These are phyloP conservation scores for Tragelaphus imberbis DNA, from an alignment of 2,113 vertebrate genomes.

Conservation along the genomic window DNA sequence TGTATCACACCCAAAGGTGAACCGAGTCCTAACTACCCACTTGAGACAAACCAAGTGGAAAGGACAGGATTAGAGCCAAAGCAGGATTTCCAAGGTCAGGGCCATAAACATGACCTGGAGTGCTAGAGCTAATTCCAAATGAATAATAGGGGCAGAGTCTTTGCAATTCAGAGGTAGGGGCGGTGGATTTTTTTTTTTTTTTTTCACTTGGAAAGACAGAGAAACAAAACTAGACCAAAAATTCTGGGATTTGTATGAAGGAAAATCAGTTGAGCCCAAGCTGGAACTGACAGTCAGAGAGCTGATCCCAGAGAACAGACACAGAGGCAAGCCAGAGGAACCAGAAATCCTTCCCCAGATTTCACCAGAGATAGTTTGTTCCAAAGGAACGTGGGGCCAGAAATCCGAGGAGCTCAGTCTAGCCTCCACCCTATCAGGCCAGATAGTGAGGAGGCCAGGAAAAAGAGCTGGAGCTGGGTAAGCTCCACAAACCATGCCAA, in stretches of 20 bases:
- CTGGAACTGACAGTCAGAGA: not conserved
- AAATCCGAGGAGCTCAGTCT: constrained; percentile 20
- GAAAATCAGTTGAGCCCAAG: not conserved
- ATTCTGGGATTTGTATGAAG: not conserved
- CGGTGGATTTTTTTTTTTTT: not conserved
- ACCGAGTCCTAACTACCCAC: not conserved
- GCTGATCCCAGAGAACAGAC: not conserved
- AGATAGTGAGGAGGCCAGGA: constrained; percentile 53
- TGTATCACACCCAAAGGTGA: not conserved
- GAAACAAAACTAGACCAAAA: not conserved
- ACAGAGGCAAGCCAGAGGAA: not conserved
- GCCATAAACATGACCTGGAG: not conserved
- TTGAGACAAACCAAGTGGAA: not conserved
- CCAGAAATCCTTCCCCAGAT: constrained; percentile 18
- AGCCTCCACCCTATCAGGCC: not conserved
- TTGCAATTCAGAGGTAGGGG: not conserved
- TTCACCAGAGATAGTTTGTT: constrained; percentile 16
- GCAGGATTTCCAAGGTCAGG: not conserved
- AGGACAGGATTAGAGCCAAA: not conserved
- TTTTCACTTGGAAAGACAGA: not conserved
- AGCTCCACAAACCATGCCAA: not conserved
- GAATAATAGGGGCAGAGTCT: not conserved
- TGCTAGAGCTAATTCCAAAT: not conserved
- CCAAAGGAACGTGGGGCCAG: not conserved
- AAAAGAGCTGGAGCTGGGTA: not conserved